Evolutionary conservation across 2,113 vertebrate species (phyloP).

Genomic region (Peromyscus californicus): DNA sequence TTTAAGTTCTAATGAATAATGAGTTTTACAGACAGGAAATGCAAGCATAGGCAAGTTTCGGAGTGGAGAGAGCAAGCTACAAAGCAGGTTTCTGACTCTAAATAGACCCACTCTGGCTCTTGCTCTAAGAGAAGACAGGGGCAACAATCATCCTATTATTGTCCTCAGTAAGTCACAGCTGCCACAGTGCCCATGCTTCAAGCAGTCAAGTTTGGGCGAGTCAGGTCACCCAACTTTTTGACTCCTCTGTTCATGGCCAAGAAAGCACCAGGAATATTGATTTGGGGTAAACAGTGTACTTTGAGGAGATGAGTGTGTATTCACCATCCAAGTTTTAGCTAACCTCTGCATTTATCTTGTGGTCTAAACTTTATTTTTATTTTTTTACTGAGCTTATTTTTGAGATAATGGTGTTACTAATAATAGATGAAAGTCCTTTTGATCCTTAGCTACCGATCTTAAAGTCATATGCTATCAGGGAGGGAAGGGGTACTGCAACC

Average conservation of each 20-base stretch:
- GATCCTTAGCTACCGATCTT: neutral
- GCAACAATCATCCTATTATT: neutral
- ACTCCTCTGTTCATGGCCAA: neutral
- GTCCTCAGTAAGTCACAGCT: neutral
- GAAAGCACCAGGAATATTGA: neutral
- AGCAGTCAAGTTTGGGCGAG: accelerated
- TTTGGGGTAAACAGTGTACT: neutral
- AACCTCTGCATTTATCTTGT: neutral
- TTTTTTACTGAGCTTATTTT: slow-evolving; percentile 17
- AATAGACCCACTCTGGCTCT: neutral
- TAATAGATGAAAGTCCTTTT: neutral
- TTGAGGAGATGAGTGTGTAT: neutral
- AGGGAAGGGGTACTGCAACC: neutral
- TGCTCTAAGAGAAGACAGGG: neutral
- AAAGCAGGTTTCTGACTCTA: slow-evolving; percentile 16
- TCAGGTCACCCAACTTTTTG: neutral
- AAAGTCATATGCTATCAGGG: neutral
- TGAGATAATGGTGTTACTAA: neutral
- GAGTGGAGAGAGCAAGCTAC: neutral
- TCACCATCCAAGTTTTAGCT: neutral
- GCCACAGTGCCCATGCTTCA: neutral
- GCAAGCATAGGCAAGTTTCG: slow-evolving; percentile 36
- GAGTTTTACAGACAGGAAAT: slow-evolving; percentile 23
- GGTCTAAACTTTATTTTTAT: neutral
- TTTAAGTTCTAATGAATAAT: neutral